phyloP scores from a whole-genome alignment of 2,113 vertebrate genomes.

The Gnathonemus echidnorhynchus region DNA sequence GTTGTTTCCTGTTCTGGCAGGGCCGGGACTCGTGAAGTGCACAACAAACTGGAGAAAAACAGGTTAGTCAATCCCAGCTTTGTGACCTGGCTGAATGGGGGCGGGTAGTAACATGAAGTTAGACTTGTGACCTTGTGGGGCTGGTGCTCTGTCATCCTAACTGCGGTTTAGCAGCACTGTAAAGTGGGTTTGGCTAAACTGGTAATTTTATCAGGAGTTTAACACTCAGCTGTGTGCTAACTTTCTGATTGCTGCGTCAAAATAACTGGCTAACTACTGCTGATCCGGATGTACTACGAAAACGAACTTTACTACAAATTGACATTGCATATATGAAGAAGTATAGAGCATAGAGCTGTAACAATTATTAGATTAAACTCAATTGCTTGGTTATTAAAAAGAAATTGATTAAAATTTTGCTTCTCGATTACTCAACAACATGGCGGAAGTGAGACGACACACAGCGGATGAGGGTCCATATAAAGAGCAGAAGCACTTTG shows the following conservation, averaged over 20 bases:
- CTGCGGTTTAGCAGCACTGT: background rate
- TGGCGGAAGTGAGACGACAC: background rate
- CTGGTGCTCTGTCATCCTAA: background rate
- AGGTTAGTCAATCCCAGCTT: slow-evolving; percentile 68
- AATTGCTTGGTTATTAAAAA: background rate
- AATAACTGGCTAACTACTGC: background rate
- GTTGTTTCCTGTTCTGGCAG: slow-evolving; percentile 66
- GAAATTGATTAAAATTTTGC: background rate
- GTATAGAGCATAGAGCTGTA: background rate
- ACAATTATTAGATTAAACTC: background rate
- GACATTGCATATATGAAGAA: background rate
- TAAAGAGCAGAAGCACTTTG: background rate
- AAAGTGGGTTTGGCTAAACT: background rate
- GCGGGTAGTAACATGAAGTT: background rate
- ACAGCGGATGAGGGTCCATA: background rate
- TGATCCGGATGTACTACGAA: background rate
- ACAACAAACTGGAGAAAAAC: slow-evolving; percentile 99
- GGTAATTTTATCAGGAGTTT: background rate
- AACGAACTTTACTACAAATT: background rate
- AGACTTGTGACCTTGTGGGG: background rate
- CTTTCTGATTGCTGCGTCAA: background rate
- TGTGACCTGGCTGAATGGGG: background rate
- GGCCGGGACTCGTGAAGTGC: slow-evolving; percentile 97
- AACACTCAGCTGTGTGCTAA: background rate
- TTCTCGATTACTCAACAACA: background rate